Evolutionary conservation across 2,797 vertebrate genomes (phyloP), one percentile per base, ranked within the genome.

Genomic region (Telmatherina bonti): DNA sequence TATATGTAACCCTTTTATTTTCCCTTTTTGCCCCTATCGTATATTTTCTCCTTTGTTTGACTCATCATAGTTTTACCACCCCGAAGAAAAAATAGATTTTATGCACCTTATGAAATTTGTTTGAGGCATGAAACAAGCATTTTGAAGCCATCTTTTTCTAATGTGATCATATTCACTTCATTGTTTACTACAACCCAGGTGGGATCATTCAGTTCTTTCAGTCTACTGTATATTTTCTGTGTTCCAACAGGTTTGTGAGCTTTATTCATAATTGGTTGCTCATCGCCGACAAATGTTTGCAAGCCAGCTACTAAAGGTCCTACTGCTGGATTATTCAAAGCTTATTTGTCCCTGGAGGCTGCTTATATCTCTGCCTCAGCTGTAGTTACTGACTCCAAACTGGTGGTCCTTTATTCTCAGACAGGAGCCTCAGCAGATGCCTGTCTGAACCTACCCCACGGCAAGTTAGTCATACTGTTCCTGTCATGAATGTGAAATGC

Each of bases 401-500:
- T 64, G 79, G 80, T 87, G 75, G 82, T 62, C 71, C 78, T 81
- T 60, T 63, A 61, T 74, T 66, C 55, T 70, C 62, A 70, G 73
- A 84, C 69, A 74, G 65, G 83, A 81, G 70, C 65, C 71, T 71
- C 67, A 71, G 69, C 84, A 83, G 83, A 90, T 87, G 83, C 76
- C 80, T 82, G 79, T 86, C 71, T 1, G 24, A 70, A 30, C 60
- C 29, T 38, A 2, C 65, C 76, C 72, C n/a, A 12, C 3, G 54
- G 88, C 76, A 67, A 62, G 53, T 83, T 82, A 86, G 58, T 84
- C 87, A 85, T 57, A 64, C 41, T 43, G 75, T 76, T 85, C 35
- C 58, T 63, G 79, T 89, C 65, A 79, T 82, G 81, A 88, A 79
- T 63, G 45, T 65, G 47, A 57, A 81, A 79, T 84, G 69, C 76